Conservation (phyloP, 23 tunicate genomes). For the Pegea sp. region DNA sequence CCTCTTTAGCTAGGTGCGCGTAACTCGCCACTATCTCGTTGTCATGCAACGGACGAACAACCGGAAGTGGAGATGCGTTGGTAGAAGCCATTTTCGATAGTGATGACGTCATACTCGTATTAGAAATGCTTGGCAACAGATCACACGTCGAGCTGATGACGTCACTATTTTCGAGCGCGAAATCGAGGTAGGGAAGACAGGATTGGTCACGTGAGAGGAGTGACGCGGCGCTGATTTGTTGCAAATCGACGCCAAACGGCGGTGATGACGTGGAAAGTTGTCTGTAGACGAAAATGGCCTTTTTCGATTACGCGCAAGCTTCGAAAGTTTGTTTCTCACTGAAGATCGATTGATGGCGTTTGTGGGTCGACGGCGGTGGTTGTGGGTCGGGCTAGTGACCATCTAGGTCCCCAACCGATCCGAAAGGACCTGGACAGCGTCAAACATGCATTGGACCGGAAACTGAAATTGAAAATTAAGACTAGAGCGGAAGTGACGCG, state of each 20-base stretch:
- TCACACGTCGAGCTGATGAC: too few species aligned
- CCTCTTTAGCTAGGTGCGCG: slow-evolving; percentile 22
- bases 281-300: neutral
- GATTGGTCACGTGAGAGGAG: slow-evolving; percentile 2
- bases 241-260: slow-evolving; percentile 1
- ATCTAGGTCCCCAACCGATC: slow-evolving; percentile 87
- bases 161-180: slow-evolving; percentile 6
- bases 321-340: too few species aligned
- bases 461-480: too few species aligned
- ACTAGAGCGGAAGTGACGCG: too few species aligned
- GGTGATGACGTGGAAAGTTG: neutral
- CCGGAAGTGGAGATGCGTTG: neutral
- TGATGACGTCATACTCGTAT: too few species aligned
- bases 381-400: slow-evolving; percentile 36
- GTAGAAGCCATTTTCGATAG: neutral
- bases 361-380: neutral
- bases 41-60: slow-evolving; percentile 13
- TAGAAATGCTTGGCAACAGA: too few species aligned
- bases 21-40: slow-evolving; percentile 8
- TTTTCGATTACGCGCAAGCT: too few species aligned
- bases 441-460: slow-evolving; percentile 23
- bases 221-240: slow-evolving; percentile 6
- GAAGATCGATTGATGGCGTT: too few species aligned
- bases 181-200: slow-evolving; percentile 8
- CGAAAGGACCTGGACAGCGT: slow-evolving; percentile 48